Conservation (phyloP, 1,140 invertebrate genomes). For the Wiebesia pumilae region DNA sequence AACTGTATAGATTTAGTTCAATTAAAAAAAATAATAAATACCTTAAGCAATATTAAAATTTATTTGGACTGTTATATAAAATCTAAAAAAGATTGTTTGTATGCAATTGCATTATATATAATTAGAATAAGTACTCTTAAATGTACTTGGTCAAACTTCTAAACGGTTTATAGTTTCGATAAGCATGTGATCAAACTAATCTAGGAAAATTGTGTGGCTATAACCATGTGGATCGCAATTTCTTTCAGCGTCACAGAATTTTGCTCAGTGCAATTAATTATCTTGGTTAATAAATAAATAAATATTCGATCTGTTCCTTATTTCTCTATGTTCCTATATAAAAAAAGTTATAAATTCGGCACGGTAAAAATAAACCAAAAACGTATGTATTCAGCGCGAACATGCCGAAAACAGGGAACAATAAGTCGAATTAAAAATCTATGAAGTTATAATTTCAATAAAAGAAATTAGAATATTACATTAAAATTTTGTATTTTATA, state of each 20-base stretch:
- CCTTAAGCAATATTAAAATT: no score
- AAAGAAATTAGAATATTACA: not conserved
- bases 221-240: not conserved
- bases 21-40: no score
- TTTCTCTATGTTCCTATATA: not conserved
- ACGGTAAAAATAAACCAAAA: not conserved
- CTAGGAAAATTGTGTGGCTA: not conserved
- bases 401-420: conserved; percentile 16
- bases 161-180: not conserved
- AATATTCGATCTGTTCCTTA: conserved; percentile 22
- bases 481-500: not conserved
- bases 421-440: not conserved
- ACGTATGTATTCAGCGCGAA: not conserved
- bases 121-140: not conserved
- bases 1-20: no score
- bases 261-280: conserved; percentile 35
- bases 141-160: not conserved
- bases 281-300: conserved; percentile 44
- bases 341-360: not conserved
- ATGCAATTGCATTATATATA: not conserved
- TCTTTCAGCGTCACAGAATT: conserved; percentile 15
- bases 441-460: no score
- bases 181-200: not conserved
- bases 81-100: not conserved
- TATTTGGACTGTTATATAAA: not conserved